Evolutionary conservation across 2,113 vertebrate genomes (phyloP), one percentile per base, ranked within the genome.

Genomic region (Percopsis transmontana): DNA sequence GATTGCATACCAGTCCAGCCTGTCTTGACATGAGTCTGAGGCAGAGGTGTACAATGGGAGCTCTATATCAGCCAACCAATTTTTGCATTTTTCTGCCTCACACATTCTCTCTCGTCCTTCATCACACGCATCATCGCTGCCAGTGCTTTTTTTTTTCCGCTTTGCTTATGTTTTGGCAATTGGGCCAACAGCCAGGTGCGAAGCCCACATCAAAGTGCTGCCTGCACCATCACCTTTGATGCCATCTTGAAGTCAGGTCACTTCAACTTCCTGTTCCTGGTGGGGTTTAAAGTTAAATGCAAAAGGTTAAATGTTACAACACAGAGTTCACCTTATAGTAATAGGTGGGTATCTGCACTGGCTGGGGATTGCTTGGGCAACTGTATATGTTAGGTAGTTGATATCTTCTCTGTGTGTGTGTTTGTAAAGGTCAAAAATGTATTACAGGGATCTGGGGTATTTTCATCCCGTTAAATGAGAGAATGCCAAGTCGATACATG

Each of bases 171-270:
- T 63, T 66, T 69, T n/a, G 74, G 82, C 75, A 47, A 81, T 68
- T 74, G 72, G 83, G 77, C 75, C 68, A 75, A 73, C 87, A 87
- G 86, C 83, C 87, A 83, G 80, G 74, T 72, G 83, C 82, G 79
- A 81, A 90, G 72, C 77, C 67, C 61, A 48, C 69, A 66, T 80
- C 67, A 87, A 76, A 20, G 76, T 79, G 80, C 83, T 63, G 58
- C 82, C 77, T 82, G 66, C 79, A 88, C 82, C 70, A 44, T 88
- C 90, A 93, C 92, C 92, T 93, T 89, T 88, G 89, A 59, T 88
- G 92, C 90, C 92, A 93, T 93, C 85, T 89, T 81, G 91, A 84
- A 62, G 84, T 92, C 88, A 74, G 86, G 82, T 85, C 79, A 87
- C 87, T 84, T 88, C 86, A 72, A 87, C 85, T 86, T 88, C 81